Conservation (phyloP, 2,113 vertebrate genomes). For the Rhinogobius similis region DNA sequence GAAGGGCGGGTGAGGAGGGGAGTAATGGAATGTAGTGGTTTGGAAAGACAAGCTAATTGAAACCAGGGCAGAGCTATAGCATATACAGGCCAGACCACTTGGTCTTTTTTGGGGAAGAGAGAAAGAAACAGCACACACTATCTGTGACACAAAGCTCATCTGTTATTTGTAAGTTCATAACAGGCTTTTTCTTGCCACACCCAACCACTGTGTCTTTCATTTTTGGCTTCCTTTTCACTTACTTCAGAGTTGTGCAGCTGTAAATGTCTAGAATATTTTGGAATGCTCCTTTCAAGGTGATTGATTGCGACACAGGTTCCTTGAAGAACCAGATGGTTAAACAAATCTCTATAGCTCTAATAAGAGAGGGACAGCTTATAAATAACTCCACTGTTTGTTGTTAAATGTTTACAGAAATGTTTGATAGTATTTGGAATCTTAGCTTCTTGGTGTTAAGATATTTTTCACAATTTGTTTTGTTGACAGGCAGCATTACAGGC, state of each 20-base stretch:
- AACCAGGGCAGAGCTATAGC: conserved; percentile 78
- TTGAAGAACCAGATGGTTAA: conserved; percentile 9
- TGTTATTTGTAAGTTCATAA: not conserved
- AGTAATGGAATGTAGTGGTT: conserved; percentile 85
- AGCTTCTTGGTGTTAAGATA: conserved; percentile 16
- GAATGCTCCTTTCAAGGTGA: conserved; percentile 49
- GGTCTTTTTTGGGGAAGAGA: conserved; percentile 49
- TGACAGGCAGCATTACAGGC: conserved; percentile 34
- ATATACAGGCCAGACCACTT: conserved; percentile 41
- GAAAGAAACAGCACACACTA: conserved; percentile 14
- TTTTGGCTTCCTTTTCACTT: conserved; percentile 18
- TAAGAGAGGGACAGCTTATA: not conserved
- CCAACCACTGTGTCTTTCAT: conserved; percentile 51
- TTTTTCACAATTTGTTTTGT: conserved; percentile 20
- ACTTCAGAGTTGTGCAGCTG: conserved; percentile 17
- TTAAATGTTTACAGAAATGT: not conserved
- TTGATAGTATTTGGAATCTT: conserved; percentile 12
- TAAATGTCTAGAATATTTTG: conserved; percentile 42
- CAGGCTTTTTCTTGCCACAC: conserved; percentile 71
- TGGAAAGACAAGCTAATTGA: conserved; percentile 86
- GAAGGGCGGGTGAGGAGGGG: conserved; percentile 59
- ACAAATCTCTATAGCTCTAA: not conserved
- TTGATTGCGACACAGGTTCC: conserved; percentile 29
- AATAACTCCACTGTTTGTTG: too few species aligned
- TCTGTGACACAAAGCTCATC: not conserved